These are phyloP conservation scores for Cosmopolites sordidus DNA, from an alignment of 2,888 invertebrate species.

Conservation along the genomic window DNA sequence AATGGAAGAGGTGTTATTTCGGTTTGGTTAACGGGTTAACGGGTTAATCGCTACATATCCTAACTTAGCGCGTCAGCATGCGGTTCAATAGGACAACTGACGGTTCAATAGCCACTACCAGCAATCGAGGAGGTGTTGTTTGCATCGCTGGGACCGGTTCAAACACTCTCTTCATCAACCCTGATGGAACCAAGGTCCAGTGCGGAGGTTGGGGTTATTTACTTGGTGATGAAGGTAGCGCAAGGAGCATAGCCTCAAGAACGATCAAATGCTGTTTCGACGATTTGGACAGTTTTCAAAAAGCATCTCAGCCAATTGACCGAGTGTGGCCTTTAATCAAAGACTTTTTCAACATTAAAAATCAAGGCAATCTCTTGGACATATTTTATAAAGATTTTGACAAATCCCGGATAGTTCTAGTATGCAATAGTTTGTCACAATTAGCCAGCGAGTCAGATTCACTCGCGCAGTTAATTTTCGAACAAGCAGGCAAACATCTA, in stretches of 20 bases:
- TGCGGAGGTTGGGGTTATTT: slow-evolving; percentile 97
- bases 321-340: slow-evolving; percentile 68
- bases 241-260: slow-evolving; percentile 79
- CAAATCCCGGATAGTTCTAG: slow-evolving; percentile 70
- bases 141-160: slow-evolving; percentile 86
- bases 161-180: slow-evolving; percentile 76
- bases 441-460: slow-evolving; percentile 69
- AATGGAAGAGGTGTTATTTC: too few species aligned
- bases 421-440: slow-evolving; percentile 68
- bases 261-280: slow-evolving; percentile 87
- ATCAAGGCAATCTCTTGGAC: slow-evolving; percentile 63
- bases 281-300: slow-evolving; percentile 72
- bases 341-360: slow-evolving; percentile 69
- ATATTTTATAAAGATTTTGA: slow-evolving; percentile 78
- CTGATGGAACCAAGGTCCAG: slow-evolving; percentile 71
- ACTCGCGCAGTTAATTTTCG: slow-evolving; percentile 66
- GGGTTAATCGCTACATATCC: slow-evolving; percentile 63
- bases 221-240: slow-evolving; percentile 92
- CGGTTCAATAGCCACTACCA: slow-evolving; percentile 79
- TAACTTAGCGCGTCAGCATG: slow-evolving; percentile 57
- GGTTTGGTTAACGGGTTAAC: slow-evolving; percentile 62
- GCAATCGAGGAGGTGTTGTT: slow-evolving; percentile 75
- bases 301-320: slow-evolving; percentile 61
- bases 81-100: slow-evolving; percentile 84
- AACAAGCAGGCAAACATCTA: slow-evolving; percentile 61